Conservation (phyloP, 1,140 invertebrate species). For the Trichonephila clavata region DNA sequence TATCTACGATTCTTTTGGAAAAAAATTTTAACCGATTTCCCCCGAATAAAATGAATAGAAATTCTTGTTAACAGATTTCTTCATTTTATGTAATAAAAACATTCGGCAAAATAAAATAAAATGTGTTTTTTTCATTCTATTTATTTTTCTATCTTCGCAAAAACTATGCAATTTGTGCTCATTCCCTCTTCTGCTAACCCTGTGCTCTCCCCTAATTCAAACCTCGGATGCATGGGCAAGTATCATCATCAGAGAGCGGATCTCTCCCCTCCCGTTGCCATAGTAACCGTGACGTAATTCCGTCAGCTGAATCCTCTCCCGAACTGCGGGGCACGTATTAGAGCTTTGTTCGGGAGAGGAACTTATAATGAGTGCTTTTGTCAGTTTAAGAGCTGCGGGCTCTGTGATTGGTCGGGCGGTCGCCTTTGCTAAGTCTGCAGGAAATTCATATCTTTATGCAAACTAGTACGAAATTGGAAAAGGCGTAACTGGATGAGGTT, state of each 20-base stretch:
- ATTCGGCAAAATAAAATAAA: too few species aligned
- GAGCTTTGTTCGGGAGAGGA: constrained; percentile 59
- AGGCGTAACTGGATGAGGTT: constrained; percentile 47
- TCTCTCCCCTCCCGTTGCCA: constrained; percentile 62
- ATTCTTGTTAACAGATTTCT: too few species aligned
- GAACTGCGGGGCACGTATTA: constrained; percentile 53
- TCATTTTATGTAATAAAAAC: too few species aligned
- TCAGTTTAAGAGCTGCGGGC: constrained; percentile 60
- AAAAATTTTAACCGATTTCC: too few species aligned
- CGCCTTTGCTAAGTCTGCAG: constrained; percentile 64
- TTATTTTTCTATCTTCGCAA: background rate
- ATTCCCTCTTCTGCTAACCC: background rate
- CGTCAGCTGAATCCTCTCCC: constrained; percentile 50
- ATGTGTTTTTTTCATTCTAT: too few species aligned
- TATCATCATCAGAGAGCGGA: constrained; percentile 50
- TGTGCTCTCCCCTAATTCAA: constrained; percentile 47
- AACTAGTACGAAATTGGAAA: constrained; percentile 73
- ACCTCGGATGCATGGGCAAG: constrained; percentile 54
- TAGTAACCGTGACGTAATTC: constrained; percentile 73
- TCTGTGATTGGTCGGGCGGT: constrained; percentile 55
- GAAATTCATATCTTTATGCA: constrained; percentile 77
- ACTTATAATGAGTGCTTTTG: constrained; percentile 74
- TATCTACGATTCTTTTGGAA: too few species aligned
- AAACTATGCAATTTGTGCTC: background rate
- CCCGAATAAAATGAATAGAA: too few species aligned